Evolutionary conservation across 2,113 vertebrate genomes (phyloP), one percentile per base, ranked within the genome.

Genomic region (Chitala chitala): DNA sequence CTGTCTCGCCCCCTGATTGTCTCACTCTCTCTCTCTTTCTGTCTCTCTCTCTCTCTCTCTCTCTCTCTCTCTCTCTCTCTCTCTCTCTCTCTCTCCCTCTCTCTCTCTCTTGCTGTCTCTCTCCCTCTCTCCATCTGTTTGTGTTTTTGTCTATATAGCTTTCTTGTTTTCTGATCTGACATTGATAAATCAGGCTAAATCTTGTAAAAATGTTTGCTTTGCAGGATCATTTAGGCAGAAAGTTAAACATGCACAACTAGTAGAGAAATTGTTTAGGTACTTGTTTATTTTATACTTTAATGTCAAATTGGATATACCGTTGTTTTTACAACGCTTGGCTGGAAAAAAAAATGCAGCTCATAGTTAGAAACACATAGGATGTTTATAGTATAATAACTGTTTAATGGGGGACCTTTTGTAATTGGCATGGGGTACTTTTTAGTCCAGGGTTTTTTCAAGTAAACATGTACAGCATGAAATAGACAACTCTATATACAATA

Each of bases 111-210:
- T n/a, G n/a, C n/a, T n/a, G n/a, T n/a, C n/a, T n/a, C n/a, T n/a
- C n/a, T n/a, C n/a, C n/a, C n/a, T n/a, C n/a, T n/a, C n/a, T n/a
- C n/a, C n/a, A n/a, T n/a, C n/a, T n/a, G 51, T 20, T 54, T 31
- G 12, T 24, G 50, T 24, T 15, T 17, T 42, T 26, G 42, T 66
- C 42, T 15, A 65, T 51, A 72, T 4, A 77, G 69, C 76, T 68
- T 46, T 74, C n/a, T 75, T 71, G 38, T 63, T 63, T 63, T 31
- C 56, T 59, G 56, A 59, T 31, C 33, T 59, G 56, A 63, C 31
- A 36, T 63, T 63, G 59, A 63, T 38, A 12, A 63, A 20, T 63
- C 59, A 61, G 17, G 29, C 58, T 38, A 61, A n/a, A 38, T 61
- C 29, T 20, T 20, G 5, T 63, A 63, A 38, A 63, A 63, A 63